Evolutionary conservation across 2,797 vertebrate species (phyloP), one percentile per base, ranked within the genome.

Genomic region (Aulostomus chinensis): DNA sequence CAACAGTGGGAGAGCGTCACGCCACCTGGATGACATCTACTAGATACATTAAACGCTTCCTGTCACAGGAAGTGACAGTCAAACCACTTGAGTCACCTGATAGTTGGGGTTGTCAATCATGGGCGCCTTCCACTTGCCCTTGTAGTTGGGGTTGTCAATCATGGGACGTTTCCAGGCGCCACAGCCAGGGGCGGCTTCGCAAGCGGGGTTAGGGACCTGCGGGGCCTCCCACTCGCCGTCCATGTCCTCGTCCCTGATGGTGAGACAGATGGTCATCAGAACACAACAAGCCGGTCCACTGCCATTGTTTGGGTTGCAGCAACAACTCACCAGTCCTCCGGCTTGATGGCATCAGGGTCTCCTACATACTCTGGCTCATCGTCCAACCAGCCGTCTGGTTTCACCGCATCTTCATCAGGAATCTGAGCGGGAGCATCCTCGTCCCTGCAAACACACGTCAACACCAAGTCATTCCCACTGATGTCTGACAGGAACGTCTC

Each of bases 141-240:
- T 98, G 84, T 97, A 94, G 88, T 80, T 94, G 41, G 97, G 96
- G 82, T 99, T 99, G 76, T 98, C 96, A 13, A 97, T 92, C 88
- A 92, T 86, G 0, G 97, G 96, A 1, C 94, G 86, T 42, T 96
- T 93, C 97, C 96, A 99, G 35, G 81, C 75, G 14, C 96, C 96
- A 38, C 97, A 99, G 47, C 97, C 97, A 4, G 96, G 93, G 4
- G 96, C 94, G 0, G 91, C 42, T 78, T 98, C 95, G 33, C 97
- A 99, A 62, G 92, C 93, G 0, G 97, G 89, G 82, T 99, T 99
- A 5, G 95, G 93, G 50, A 98, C 81, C 82, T 99, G 97, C 47
- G 97, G 97, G n/a, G 97, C 96, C 61, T 98, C 97, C 97, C 97
- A 99, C 34, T 99, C 97, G 0, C 97, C 97, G 2, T 99, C 97